Evolutionary conservation across 2,888 invertebrate genomes (phyloP).

Genomic region (Perithous albicinctus): DNA sequence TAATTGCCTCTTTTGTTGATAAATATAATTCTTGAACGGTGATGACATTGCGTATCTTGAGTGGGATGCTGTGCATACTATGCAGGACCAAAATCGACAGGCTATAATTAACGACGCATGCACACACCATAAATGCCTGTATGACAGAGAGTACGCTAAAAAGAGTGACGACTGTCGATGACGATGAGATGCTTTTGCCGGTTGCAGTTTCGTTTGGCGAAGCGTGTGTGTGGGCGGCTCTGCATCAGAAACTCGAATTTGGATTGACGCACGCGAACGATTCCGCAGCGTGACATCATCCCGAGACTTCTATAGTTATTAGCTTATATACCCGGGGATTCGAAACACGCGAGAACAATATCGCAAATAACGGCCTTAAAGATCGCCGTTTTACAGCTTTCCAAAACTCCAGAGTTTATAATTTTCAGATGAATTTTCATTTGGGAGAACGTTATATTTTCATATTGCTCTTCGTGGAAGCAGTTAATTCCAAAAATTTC

Average conservation of each 20-base stretch:
- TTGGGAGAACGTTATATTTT: neutral
- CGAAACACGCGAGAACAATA: slow-evolving; percentile 13
- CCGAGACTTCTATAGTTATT: slow-evolving; percentile 32
- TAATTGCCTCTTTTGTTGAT: neutral
- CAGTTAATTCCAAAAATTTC: slow-evolving; percentile 25
- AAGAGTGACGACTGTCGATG: slow-evolving; percentile 43
- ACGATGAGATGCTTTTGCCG: slow-evolving; percentile 45
- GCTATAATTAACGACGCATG: neutral
- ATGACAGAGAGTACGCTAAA: neutral
- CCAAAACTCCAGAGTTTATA: slow-evolving; percentile 8
- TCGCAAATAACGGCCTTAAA: slow-evolving; percentile 8
- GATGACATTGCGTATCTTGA: neutral
- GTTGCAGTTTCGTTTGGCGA: slow-evolving; percentile 59
- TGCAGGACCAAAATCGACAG: neutral
- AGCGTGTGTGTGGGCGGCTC: slow-evolving; percentile 61
- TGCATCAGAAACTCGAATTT: slow-evolving; percentile 67
- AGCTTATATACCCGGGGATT: neutral
- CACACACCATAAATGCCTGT: neutral
- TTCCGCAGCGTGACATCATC: slow-evolving; percentile 68
- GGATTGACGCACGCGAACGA: slow-evolving; percentile 69
- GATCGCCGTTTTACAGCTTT: neutral
- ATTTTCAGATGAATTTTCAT: neutral
- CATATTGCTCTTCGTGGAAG: slow-evolving; percentile 24
- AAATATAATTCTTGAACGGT: neutral
- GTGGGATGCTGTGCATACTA: neutral